Conservation (phyloP, 1,140 invertebrate species). For the Melipona quadrifasciata region DNA sequence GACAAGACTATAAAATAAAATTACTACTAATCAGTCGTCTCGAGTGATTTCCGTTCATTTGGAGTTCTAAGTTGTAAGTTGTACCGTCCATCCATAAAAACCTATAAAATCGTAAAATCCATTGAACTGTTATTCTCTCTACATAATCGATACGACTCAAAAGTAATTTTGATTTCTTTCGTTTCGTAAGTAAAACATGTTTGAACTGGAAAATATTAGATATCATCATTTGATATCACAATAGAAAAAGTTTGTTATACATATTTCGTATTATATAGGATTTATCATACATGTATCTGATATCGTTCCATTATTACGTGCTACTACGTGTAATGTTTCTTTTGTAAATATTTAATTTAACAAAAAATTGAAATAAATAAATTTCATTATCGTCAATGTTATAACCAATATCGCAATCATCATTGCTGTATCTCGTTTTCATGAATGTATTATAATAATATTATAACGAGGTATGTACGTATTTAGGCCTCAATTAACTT, state of each 20-base stretch:
- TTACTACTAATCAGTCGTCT: neutral
- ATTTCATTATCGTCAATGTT: neutral
- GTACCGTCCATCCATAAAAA: conserved; percentile 1
- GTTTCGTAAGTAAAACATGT: neutral
- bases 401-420: neutral
- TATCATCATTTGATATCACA: neutral
- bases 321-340: neutral
- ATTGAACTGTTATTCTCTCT: no score
- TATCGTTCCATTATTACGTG: neutral
- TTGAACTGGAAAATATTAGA: neutral
- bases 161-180: neutral
- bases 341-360: conserved; percentile 33
- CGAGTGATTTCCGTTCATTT: neutral
- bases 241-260: neutral
- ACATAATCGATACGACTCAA: neutral
- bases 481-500: neutral
- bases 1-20: neutral
- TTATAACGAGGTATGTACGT: no score
- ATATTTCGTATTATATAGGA: neutral
- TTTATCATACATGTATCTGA: neutral
- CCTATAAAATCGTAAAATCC: neutral
- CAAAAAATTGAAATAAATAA: conserved; percentile 1
- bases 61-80: neutral
- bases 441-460: no score
- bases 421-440: neutral